phyloP scores from a whole-genome alignment of 2,113 vertebrate species.

The Mastomys coucha region DNA sequence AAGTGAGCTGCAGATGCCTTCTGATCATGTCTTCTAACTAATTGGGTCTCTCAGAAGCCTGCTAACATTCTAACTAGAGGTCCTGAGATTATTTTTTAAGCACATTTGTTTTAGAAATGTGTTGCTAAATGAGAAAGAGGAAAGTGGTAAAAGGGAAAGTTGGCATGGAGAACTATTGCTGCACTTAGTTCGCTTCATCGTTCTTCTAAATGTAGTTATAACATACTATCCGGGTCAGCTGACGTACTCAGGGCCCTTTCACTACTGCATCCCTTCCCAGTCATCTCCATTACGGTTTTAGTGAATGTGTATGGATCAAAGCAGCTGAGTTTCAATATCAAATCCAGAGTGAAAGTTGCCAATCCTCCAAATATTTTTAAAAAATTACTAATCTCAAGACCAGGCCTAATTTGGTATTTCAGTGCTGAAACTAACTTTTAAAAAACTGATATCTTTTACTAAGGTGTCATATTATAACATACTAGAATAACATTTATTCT shows the following conservation, averaged over 20 bases:
- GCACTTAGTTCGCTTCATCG: constrained; percentile 78
- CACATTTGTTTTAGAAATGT: constrained; percentile 66
- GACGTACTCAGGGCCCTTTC: constrained; percentile 34
- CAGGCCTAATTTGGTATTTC: constrained; percentile 74
- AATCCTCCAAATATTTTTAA: constrained; percentile 73
- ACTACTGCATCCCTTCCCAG: constrained; percentile 40
- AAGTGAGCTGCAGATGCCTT: not conserved
- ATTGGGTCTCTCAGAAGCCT: not conserved
- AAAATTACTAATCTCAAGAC: constrained; percentile 77
- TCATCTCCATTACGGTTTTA: constrained; percentile 70
- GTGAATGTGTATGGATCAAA: constrained; percentile 67
- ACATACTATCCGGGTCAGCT: constrained; percentile 73
- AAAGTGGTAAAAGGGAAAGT: constrained; percentile 71
- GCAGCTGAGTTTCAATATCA: constrained; percentile 67
- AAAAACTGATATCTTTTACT: constrained; percentile 76
- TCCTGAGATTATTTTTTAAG: constrained; percentile 42
- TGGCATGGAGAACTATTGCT: constrained; percentile 72
- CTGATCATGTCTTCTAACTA: constrained; percentile 4
- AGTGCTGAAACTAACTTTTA: constrained; percentile 79
- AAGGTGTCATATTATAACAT: constrained; percentile 80
- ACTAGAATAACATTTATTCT: constrained; percentile 80
- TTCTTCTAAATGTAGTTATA: constrained; percentile 80
- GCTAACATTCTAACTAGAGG: constrained; percentile 41
- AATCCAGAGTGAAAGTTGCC: constrained; percentile 74
- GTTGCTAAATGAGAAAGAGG: constrained; percentile 67